These are phyloP conservation scores for Crossocerus cetratus DNA, from an alignment of 2,888 invertebrate genomes.

Conservation along the genomic window DNA sequence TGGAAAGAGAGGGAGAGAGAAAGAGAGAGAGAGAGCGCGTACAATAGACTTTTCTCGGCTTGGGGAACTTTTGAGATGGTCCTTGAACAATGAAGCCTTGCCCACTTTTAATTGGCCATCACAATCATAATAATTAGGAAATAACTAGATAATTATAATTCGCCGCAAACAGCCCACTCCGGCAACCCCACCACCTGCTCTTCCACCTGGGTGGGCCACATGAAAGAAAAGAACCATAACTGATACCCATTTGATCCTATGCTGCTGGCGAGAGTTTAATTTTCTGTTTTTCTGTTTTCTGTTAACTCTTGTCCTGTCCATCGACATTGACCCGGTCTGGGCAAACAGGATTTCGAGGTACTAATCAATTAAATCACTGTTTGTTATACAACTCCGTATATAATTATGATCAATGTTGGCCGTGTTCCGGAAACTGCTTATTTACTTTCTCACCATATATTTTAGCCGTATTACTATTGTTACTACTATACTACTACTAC, in stretches of 20 bases:
- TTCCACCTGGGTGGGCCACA: slow-evolving; percentile 31
- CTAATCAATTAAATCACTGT: slow-evolving; percentile 75
- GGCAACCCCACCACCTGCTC: slow-evolving; percentile 21
- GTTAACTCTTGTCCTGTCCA: slow-evolving; percentile 83
- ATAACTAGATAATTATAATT: slow-evolving; percentile 19
- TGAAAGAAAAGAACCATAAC: no score
- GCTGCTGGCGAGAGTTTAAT: slow-evolving; percentile 65
- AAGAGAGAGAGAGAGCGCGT: neutral
- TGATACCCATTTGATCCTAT: slow-evolving; percentile 25
- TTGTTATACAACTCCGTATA: slow-evolving; percentile 70
- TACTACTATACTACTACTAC: slow-evolving; percentile 46
- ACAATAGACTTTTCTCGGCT: slow-evolving; percentile 72
- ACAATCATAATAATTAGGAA: slow-evolving; percentile 50
- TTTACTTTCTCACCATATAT: slow-evolving; percentile 61
- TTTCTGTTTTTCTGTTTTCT: slow-evolving; percentile 82
- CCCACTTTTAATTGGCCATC: slow-evolving; percentile 59
- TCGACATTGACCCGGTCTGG: slow-evolving; percentile 81
- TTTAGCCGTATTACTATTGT: slow-evolving; percentile 50
- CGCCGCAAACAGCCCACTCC: slow-evolving; percentile 51
- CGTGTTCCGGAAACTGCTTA: slow-evolving; percentile 75
- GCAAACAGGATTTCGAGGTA: slow-evolving; percentile 93
- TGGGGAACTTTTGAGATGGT: slow-evolving; percentile 79
- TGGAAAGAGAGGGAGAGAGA: neutral
- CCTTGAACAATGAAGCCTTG: slow-evolving; percentile 76
- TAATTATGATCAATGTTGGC: slow-evolving; percentile 73